A percentile compares a stretch with the other conserved stretches of the same genome.
Conservation (phyloP, 2,888 invertebrate species). For the Tenthredo distinguenda region DNA sequence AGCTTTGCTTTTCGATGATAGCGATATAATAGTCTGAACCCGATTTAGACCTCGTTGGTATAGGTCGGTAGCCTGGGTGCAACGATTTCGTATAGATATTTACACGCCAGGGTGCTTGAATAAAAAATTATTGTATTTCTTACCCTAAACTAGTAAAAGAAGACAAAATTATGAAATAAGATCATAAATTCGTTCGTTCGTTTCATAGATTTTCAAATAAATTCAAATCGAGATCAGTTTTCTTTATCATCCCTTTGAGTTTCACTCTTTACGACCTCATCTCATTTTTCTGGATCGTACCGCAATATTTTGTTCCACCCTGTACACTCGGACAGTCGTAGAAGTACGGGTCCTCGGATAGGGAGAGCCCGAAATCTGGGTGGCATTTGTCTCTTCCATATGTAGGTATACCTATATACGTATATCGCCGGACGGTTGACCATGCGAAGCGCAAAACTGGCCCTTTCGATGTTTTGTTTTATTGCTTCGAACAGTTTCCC, state of each 20-base stretch:
- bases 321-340: not conserved
- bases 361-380: not conserved
- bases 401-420: not conserved
- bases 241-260: not conserved
- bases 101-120: not conserved
- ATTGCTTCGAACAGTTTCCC: constrained; percentile 37
- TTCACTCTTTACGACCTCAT: not conserved
- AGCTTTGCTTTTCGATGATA: constrained; percentile 76
- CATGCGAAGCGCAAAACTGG: constrained; percentile 18
- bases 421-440: not conserved
- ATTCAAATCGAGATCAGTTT: not conserved
- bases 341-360: not conserved
- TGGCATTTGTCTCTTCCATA: constrained; percentile 4
- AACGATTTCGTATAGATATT: not conserved
- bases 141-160: not conserved
- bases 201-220: not conserved
- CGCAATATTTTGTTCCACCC: not conserved
- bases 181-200: not conserved
- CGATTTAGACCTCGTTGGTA: constrained; percentile 25
- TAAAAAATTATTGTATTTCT: not conserved
- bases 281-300: not conserved
- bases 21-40: constrained; percentile 54
- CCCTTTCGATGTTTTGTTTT: constrained; percentile 39
- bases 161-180: not conserved
- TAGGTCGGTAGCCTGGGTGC: not conserved